These are phyloP conservation scores for Harpalus rufipes DNA, from an alignment of 2,888 invertebrate genomes.

Conservation along the genomic window DNA sequence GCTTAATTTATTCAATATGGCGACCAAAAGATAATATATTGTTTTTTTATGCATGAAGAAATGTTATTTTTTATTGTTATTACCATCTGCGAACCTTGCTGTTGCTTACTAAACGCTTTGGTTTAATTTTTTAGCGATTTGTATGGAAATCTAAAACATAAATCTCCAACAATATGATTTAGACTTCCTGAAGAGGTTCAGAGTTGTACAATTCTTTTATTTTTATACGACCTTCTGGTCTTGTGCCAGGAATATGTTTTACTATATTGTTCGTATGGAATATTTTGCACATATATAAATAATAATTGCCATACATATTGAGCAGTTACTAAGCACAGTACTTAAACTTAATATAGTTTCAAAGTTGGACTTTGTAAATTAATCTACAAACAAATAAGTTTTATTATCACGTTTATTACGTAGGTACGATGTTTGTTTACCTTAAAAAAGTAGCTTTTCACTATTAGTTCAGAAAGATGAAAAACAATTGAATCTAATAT, in stretches of 20 bases:
- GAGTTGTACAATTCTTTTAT: background rate
- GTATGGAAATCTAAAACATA: background rate
- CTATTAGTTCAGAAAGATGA: background rate
- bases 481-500: background rate
- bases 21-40: background rate
- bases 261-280: background rate
- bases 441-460: constrained; percentile 4
- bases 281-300: background rate
- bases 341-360: background rate
- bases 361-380: constrained; percentile 2
- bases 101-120: background rate
- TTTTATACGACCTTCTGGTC: background rate
- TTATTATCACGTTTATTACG: constrained; percentile 36
- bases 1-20: too few species aligned
- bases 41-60: background rate
- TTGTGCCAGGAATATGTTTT: background rate
- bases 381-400: constrained; percentile 14
- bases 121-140: background rate
- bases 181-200: background rate
- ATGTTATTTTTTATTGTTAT: background rate
- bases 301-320: background rate
- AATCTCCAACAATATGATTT: background rate
- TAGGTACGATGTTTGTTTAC: constrained; percentile 25
- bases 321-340: background rate
- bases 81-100: background rate